phyloP scores from a whole-genome alignment of 1,140 invertebrate genomes.

The Scylla paramamosain region DNA sequence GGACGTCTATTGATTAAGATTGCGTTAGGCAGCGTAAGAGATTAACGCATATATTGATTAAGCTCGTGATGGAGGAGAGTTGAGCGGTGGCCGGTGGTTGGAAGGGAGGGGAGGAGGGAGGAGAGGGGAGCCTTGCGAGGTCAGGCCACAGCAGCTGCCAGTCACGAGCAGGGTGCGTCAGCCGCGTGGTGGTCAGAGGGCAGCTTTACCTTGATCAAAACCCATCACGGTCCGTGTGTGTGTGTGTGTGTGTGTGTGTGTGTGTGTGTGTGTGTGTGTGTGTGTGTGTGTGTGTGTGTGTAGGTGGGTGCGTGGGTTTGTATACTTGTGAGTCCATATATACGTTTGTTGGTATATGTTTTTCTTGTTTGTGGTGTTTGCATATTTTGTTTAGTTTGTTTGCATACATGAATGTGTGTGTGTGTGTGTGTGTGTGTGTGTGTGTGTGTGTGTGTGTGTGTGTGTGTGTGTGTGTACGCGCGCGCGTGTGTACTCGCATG shows the following conservation, averaged over 20 bases:
- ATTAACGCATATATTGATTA: too few relatives aligned
- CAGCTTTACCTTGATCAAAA: constrained; percentile 16
- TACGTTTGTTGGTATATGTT: not conserved
- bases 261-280: constrained; percentile 58
- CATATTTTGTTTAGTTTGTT: too few relatives aligned
- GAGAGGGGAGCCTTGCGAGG: not conserved
- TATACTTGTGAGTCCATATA: not conserved
- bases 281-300: constrained; percentile 55
- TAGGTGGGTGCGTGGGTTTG: constrained; percentile 5
- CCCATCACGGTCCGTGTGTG: not conserved
- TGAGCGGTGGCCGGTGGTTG: too few relatives aligned
- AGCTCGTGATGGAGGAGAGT: too few relatives aligned
- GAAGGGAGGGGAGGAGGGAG: not conserved
- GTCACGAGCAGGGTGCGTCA: not conserved
- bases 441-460: not conserved
- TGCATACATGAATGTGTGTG: too few relatives aligned
- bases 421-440: too few relatives aligned
- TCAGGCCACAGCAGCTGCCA: not conserved
- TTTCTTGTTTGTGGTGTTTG: too few relatives aligned
- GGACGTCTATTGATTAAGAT: too few relatives aligned
- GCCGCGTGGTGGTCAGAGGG: not conserved
- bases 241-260: constrained; percentile 52
- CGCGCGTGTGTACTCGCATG: not conserved
- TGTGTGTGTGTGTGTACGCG: not conserved
- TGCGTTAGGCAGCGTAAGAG: too few relatives aligned